Conservation (phyloP, 2,888 invertebrate genomes). For the Alloplasta piceator region DNA sequence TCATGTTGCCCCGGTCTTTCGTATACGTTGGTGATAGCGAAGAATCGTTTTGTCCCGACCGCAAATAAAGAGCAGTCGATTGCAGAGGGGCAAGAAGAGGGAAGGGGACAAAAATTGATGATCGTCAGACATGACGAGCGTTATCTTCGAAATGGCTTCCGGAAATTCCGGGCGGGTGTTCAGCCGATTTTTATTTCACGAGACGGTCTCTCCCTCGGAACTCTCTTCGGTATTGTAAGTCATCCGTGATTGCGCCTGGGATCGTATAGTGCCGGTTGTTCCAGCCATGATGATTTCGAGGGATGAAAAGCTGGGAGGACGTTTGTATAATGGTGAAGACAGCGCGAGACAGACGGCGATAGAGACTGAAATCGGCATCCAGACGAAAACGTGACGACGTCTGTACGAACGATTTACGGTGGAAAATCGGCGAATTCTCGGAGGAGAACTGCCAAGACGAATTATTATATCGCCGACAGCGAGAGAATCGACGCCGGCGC, state of each 20-base stretch:
- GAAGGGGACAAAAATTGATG: slow-evolving; percentile 56
- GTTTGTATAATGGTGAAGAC: background rate
- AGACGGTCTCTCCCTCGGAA: slow-evolving; percentile 16
- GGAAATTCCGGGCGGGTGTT: slow-evolving; percentile 51
- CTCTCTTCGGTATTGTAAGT: slow-evolving; percentile 35
- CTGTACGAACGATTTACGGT: slow-evolving; percentile 33
- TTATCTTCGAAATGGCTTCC: slow-evolving; percentile 54
- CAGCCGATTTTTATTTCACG: slow-evolving; percentile 21
- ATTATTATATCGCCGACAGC: slow-evolving; percentile 63
- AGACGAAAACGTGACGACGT: slow-evolving; percentile 37
- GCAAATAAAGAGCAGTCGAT: slow-evolving; percentile 24
- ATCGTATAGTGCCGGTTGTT: slow-evolving; percentile 32
- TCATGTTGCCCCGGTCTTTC: background rate
- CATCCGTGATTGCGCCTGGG: slow-evolving; percentile 24
- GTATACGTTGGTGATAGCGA: slow-evolving; percentile 7
- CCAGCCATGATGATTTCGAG: background rate
- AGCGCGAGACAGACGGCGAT: slow-evolving; percentile 31
- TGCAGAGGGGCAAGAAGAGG: slow-evolving; percentile 26
- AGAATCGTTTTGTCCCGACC: background rate
- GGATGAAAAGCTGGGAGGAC: slow-evolving; percentile 56
- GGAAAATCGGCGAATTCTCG: slow-evolving; percentile 52
- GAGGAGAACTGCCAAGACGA: slow-evolving; percentile 58
- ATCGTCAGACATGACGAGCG: slow-evolving; percentile 56
- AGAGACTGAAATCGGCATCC: slow-evolving; percentile 29
- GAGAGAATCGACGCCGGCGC: slow-evolving; percentile 61